phyloP scores from a whole-genome alignment of 2,113 vertebrate genomes.

The Andinoacara biseriatus region DNA sequence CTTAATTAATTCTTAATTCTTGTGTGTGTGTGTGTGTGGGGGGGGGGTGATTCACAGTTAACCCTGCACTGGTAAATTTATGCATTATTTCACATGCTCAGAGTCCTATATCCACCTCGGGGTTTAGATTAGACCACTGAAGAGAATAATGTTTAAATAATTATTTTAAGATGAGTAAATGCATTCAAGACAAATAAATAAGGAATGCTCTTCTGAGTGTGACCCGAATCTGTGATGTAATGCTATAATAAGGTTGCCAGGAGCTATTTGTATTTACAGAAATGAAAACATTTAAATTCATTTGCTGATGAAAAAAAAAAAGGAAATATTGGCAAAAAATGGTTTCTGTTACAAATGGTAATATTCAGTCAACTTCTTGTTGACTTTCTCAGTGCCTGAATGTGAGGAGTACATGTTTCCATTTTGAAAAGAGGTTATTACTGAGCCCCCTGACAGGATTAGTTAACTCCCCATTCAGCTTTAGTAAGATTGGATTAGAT shows the following conservation, averaged over 20 bases:
- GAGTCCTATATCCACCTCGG: not conserved
- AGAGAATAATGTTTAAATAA: not conserved
- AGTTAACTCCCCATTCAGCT: conserved; percentile 75
- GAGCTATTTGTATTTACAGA: not conserved
- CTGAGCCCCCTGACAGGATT: conserved; percentile 72
- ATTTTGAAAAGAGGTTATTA: conserved; percentile 72
- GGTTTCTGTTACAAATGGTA: not conserved
- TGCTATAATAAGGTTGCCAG: not conserved
- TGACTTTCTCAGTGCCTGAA: not conserved
- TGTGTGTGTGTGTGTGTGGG: conserved; percentile 6
- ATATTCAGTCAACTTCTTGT: not conserved
- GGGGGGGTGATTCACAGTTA: conserved; percentile 3
- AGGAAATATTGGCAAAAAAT: not conserved
- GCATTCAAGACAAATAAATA: not conserved
- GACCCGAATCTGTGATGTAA: not conserved
- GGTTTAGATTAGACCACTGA: not conserved
- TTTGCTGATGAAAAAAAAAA: accelerated
- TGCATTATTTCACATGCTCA: not conserved
- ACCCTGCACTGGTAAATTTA: not conserved
- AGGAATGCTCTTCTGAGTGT: not conserved
- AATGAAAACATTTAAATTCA: not conserved
- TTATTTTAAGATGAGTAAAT: not conserved
- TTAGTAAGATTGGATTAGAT: conserved; percentile 78
- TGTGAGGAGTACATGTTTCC: conserved; percentile 41
- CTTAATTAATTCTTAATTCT: not conserved